These are phyloP conservation scores for Tricholaema leucomelas DNA, from an alignment of 2,113 vertebrate genomes.

Conservation along the genomic window DNA sequence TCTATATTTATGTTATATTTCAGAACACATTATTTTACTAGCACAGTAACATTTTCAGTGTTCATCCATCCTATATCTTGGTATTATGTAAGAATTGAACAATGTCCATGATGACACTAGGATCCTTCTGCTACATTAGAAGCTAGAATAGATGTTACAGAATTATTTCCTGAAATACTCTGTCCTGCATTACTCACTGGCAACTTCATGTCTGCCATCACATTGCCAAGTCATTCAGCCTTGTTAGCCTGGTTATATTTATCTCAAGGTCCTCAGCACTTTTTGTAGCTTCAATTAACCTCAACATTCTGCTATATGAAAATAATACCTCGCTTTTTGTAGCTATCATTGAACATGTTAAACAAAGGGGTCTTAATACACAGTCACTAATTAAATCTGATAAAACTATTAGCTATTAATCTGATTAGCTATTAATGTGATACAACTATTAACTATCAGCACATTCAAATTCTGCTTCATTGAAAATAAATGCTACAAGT, in stretches of 20 bases:
- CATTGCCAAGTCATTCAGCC: neutral
- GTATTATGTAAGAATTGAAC: neutral
- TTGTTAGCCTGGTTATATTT: neutral
- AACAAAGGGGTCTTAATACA: neutral
- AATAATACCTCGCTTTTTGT: neutral
- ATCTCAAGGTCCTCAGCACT: neutral
- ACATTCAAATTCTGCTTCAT: neutral
- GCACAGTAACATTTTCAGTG: neutral
- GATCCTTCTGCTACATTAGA: neutral
- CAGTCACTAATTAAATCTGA: neutral
- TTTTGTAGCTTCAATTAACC: conserved; percentile 13
- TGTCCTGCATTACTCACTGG: neutral
- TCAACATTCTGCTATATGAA: neutral
- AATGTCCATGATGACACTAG: neutral
- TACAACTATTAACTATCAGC: too few species aligned
- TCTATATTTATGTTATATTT: neutral
- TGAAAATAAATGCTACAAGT: neutral
- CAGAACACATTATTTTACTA: neutral
- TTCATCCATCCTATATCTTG: neutral
- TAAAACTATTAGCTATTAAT: too few species aligned
- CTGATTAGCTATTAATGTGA: too few species aligned
- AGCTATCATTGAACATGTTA: neutral
- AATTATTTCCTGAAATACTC: neutral
- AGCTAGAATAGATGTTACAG: neutral
- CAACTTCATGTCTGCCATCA: neutral